Evolutionary conservation across 2,888 invertebrate species (phyloP).

Genomic region (Kryphioiulus occultus): DNA sequence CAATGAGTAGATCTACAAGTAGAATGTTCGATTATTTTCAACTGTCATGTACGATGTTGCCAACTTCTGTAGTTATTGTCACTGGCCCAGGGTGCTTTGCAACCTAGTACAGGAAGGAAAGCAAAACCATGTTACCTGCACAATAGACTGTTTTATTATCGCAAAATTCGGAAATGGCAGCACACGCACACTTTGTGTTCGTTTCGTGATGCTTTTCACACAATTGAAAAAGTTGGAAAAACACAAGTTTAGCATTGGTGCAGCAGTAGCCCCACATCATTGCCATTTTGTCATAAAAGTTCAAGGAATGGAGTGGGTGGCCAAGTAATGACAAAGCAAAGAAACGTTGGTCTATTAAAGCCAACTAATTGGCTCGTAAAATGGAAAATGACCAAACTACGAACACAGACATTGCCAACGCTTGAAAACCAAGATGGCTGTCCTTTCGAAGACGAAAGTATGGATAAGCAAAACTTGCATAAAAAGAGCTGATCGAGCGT

Average conservation of each 20-base stretch:
- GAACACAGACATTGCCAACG: background rate
- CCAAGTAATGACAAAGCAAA: background rate
- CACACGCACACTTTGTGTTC: background rate
- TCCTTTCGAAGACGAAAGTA: background rate
- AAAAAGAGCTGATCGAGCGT: background rate
- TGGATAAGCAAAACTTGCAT: background rate
- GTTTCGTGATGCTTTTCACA: background rate
- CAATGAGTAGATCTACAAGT: too few species aligned
- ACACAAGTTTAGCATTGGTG: background rate
- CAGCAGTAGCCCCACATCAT: background rate
- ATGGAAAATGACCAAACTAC: background rate
- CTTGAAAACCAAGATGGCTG: background rate
- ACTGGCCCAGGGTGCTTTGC: background rate
- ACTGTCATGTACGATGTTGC: background rate
- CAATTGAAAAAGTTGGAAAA: background rate
- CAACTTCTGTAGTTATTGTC: background rate
- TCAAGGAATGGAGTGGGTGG: background rate
- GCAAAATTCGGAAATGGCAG: background rate
- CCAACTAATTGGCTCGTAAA: slow-evolving; percentile 33
- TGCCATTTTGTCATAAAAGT: background rate
- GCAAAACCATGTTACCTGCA: background rate
- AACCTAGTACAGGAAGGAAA: background rate
- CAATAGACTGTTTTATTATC: background rate
- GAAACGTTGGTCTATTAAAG: background rate
- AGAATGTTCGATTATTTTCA: too few species aligned